These are phyloP conservation scores for Cosmia pyralina DNA, from an alignment of 2,888 invertebrate genomes.

Conservation along the genomic window DNA sequence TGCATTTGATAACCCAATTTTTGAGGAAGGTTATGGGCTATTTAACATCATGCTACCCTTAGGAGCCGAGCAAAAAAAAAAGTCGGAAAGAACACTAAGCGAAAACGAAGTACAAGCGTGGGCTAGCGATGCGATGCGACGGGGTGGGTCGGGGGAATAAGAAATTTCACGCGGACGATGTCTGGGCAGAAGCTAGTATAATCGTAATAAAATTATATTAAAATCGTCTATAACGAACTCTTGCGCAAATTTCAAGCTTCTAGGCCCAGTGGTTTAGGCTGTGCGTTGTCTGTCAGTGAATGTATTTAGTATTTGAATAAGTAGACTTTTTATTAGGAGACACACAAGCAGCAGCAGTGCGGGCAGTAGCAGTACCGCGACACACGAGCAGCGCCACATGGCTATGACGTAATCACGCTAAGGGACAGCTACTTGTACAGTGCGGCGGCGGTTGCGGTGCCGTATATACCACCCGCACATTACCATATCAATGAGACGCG, in stretches of 20 bases:
- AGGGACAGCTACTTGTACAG: background rate
- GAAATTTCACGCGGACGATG: too few relatives aligned
- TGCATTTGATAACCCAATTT: too few relatives aligned
- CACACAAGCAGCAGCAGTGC: constrained; percentile 38
- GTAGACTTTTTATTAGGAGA: background rate
- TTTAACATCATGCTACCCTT: too few relatives aligned
- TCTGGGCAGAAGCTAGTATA: too few relatives aligned
- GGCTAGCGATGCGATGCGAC: too few relatives aligned
- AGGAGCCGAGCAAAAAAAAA: too few relatives aligned
- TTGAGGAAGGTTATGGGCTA: too few relatives aligned
- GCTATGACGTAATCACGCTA: background rate
- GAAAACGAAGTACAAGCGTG: too few relatives aligned
- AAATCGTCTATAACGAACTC: background rate
- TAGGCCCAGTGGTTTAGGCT: background rate
- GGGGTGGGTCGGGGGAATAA: too few relatives aligned
- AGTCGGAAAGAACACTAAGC: too few relatives aligned
- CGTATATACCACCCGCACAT: constrained; percentile 39
- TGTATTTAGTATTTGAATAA: background rate
- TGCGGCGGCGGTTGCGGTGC: background rate
- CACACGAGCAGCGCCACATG: constrained; percentile 25
- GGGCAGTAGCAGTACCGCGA: constrained; percentile 44
- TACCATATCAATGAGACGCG: constrained; percentile 47
- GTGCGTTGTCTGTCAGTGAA: background rate
- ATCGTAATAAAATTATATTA: background rate
- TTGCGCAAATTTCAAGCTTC: background rate